phyloP scores from a whole-genome alignment of 1,140 invertebrate genomes.

The Euschistus heros region DNA sequence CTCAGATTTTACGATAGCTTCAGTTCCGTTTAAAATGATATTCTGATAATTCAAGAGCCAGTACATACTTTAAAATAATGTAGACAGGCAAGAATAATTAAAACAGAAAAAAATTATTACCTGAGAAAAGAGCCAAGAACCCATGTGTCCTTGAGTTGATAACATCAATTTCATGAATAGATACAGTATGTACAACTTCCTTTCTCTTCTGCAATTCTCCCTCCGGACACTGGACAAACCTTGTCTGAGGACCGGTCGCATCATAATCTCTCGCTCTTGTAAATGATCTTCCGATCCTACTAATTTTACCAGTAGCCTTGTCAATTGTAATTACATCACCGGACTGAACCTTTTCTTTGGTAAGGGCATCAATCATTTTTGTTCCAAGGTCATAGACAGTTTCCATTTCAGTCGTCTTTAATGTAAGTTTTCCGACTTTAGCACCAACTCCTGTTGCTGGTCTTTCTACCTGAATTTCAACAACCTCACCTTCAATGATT shows the following conservation, averaged over 20 bases:
- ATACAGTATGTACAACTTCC: conserved; percentile 94
- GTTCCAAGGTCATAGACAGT: conserved; percentile 96
- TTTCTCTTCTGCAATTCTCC: conserved; percentile 98
- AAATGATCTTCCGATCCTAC: conserved; percentile 87
- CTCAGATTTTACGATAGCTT: too few relatives aligned
- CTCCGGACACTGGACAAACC: conserved; percentile 91
- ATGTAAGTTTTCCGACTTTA: conserved; percentile 79
- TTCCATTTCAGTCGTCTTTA: conserved; percentile 99
- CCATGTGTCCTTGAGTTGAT: conserved; percentile 96
- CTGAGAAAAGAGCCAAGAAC: conserved; percentile 93
- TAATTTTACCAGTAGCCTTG: conserved; percentile 95
- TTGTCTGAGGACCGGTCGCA: conserved; percentile 83
- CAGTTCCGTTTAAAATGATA: too few relatives aligned
- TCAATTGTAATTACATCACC: conserved; percentile 97
- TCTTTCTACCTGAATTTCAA: conserved; percentile 92
- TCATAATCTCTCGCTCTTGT: conserved; percentile 94
- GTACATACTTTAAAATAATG: too few relatives aligned
- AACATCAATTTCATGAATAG: conserved; percentile 97
- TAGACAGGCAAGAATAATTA: too few relatives aligned
- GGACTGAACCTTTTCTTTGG: conserved; percentile 93
- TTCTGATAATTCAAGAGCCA: too few relatives aligned
- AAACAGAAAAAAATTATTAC: conserved; percentile 35
- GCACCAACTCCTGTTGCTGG: conserved; percentile 83
- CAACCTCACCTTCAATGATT: conserved; percentile 98
- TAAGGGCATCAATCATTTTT: conserved; percentile 96